Evolutionary conservation across 64 coral and sea anemone species (phyloP), one percentile per base, ranked within the genome.

Genomic region (Montipora efflorescens): DNA sequence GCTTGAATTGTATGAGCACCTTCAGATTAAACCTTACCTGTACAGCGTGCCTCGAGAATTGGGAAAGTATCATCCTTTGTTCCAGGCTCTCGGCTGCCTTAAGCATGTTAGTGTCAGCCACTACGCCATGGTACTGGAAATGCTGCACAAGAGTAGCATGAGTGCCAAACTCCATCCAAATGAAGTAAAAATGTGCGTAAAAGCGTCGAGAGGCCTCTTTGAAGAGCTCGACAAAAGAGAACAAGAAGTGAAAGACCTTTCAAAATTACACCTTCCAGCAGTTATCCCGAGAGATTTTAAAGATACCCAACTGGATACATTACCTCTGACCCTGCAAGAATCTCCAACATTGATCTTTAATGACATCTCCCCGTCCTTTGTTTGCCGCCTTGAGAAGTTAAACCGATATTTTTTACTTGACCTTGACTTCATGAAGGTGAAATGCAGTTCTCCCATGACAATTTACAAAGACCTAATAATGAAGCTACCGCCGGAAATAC

Each of bases 161-260:
- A 84, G 20, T 77, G 44, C 12, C 1, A 82, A 52, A 5, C 76
- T 89, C 1, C 76, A 89, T 52, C 75, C 77, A 9, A 89, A 89
- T 19, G 92, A 82, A 81, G 79, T 81, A 1, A 59, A 0, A 0
- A 61, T 59, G 51, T 81, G 79, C 0, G 79, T 86, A 1, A 85
- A 80, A 52, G 95, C 95, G 13, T 67, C 86, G 49, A 69, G 87
- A 90, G 87, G 95, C 0, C 48, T 96, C 49, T 96, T 96, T 77
- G 79, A 90, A 76, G 87, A 50, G 13, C 49, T 96, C 6, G 22
- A 75, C 7, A 52, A 14, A 48, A 62, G 22, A 8, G 6, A 12
- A 13, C 5, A 45, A 44, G 67, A 57, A 1, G 16, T 3, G 7
- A 3, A 76, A 5, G 49, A 59, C 21, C 12, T 61, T 4, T 23